Evolutionary conservation across 1,140 invertebrate genomes (phyloP).

Genomic region (Andricus grossulariae): DNA sequence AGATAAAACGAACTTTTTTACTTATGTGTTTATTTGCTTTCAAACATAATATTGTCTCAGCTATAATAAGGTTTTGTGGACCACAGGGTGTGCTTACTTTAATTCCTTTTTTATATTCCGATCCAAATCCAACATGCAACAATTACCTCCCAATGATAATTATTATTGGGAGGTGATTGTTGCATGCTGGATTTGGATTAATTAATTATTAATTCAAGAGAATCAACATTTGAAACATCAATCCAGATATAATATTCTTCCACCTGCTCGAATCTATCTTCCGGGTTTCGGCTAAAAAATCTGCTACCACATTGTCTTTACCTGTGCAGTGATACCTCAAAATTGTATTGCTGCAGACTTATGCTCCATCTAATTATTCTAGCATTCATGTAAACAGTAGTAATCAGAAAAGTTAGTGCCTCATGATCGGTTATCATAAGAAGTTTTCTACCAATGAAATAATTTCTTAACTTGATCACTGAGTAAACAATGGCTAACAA

Average conservation of each 20-base stretch:
- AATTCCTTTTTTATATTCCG: neutral
- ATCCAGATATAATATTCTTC: neutral
- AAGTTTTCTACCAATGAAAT: too few relatives aligned
- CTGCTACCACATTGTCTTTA: neutral
- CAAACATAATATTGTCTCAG: conserved; percentile 17
- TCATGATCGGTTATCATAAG: too few relatives aligned
- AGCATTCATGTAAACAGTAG: too few relatives aligned
- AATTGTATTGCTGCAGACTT: too few relatives aligned
- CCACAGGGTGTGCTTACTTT: conserved; percentile 15
- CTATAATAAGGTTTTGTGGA: conserved; percentile 13
- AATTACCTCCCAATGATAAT: neutral
- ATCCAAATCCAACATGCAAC: neutral
- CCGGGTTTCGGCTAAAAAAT: too few relatives aligned
- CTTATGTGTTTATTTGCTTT: conserved; percentile 4
- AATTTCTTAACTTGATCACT: too few relatives aligned
- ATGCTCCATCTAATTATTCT: too few relatives aligned
- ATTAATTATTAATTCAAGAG: too few relatives aligned
- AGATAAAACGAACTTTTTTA: neutral
- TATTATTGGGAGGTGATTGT: neutral
- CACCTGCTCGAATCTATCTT: neutral
- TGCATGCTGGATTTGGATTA: neutral
- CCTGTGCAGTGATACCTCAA: too few relatives aligned
- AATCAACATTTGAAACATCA: neutral
- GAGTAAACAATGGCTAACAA: too few relatives aligned
- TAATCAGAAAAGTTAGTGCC: too few relatives aligned